A percentile compares a stretch with the other conserved stretches of the same genome.
Evolutionary conservation across 2,797 vertebrate genomes (phyloP).

Genomic region (Xyrichtys novacula): DNA sequence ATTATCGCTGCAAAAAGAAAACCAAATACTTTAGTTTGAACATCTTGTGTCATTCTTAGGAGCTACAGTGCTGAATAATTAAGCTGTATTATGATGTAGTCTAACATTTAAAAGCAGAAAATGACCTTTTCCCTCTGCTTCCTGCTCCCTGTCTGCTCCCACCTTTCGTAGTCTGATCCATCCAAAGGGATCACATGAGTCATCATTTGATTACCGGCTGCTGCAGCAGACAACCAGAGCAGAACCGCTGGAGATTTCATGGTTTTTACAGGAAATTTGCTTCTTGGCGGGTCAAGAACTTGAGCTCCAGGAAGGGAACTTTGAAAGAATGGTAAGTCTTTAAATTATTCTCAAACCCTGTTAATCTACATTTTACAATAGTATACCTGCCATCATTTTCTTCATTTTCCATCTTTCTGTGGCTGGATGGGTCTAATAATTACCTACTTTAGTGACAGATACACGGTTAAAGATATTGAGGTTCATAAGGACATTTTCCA

Average conservation of each 20-base stretch:
- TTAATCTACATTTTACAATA: neutral
- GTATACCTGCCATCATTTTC: no score
- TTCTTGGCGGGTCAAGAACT: constrained; percentile 2
- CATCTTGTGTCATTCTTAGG: neutral
- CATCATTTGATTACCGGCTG: constrained; percentile 76
- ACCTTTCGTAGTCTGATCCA: constrained; percentile 15
- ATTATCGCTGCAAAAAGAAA: no score
- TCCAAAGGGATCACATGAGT: constrained; percentile 75
- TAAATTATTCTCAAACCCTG: constrained; percentile 1
- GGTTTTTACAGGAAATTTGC: no score
- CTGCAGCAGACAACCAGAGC: constrained; percentile 36
- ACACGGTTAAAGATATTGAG: neutral
- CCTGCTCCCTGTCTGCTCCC: neutral
- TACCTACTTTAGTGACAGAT: neutral
- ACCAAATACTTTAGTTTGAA: no score
- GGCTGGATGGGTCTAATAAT: neutral
- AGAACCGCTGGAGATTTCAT: constrained; percentile 60
- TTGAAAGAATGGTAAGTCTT: neutral
- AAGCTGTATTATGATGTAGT: neutral
- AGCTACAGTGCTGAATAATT: neutral
- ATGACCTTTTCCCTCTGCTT: constrained; percentile 11
- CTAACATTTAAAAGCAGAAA: neutral
- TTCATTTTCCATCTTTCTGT: neutral
- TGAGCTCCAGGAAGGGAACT: constrained; percentile 11
- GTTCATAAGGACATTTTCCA: neutral